Evolutionary conservation across 2,113 vertebrate species (phyloP).

Genomic region (Miniopterus natalensis): DNA sequence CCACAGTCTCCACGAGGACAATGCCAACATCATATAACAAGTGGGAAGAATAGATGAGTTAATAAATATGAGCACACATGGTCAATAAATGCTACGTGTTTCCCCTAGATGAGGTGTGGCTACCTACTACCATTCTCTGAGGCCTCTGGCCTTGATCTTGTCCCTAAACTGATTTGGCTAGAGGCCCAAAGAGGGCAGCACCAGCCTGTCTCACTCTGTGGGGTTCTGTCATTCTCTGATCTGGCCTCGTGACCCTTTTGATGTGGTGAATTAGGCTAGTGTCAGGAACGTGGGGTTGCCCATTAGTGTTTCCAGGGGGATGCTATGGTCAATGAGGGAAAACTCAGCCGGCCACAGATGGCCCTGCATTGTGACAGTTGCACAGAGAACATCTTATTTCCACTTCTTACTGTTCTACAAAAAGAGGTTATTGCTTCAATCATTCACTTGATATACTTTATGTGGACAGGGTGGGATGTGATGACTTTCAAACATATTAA

Average conservation of each 20-base stretch:
- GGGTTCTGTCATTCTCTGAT: background rate
- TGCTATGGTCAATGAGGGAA: background rate
- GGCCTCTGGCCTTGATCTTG: background rate
- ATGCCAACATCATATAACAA: background rate
- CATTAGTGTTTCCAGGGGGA: background rate
- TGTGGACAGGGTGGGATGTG: background rate
- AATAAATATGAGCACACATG: accelerated
- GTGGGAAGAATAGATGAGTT: background rate
- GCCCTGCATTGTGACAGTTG: background rate
- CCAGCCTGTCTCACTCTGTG: background rate
- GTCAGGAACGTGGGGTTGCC: background rate
- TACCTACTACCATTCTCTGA: background rate
- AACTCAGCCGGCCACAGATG: background rate
- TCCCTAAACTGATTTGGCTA: conserved; percentile 36
- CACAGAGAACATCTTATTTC: background rate
- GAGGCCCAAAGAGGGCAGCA: conserved; percentile 59
- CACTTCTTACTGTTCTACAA: background rate
- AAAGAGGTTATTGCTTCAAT: background rate
- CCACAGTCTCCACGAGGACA: background rate
- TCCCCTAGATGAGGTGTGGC: background rate
- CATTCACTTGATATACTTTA: conserved; percentile 30
- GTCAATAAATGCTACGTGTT: background rate
- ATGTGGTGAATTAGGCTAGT: background rate
- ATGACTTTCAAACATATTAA: conserved; percentile 39
- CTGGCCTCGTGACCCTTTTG: background rate